A percentile compares a stretch with the other conserved stretches of the same genome.
phyloP scores from a whole-genome alignment of 1,140 invertebrate species.

The Drosophila seguyi region DNA sequence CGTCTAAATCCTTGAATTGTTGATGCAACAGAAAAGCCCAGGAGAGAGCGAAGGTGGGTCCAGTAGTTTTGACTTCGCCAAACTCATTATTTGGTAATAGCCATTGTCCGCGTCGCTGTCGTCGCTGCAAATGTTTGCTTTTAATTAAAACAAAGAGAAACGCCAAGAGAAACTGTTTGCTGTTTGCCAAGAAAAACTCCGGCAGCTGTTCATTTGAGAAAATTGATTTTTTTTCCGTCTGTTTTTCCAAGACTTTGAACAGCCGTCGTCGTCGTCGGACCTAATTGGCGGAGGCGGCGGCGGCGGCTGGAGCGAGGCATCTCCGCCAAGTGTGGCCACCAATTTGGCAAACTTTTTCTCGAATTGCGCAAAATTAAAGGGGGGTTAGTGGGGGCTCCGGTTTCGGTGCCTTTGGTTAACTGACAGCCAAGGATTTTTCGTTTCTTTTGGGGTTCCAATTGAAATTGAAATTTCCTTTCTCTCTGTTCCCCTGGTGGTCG shows the following conservation, averaged over 20 bases:
- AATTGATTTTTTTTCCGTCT: conserved; percentile 30
- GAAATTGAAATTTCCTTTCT: conserved; percentile 14
- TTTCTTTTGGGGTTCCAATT: conserved; percentile 20
- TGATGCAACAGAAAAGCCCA: conserved; percentile 24
- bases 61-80: conserved; percentile 21
- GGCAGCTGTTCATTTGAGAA: conserved; percentile 30
- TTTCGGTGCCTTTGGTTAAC: not conserved
- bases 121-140: conserved; percentile 34
- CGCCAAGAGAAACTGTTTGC: conserved; percentile 1
- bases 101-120: conserved; percentile 11
- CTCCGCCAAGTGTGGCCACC: conserved; percentile 26
- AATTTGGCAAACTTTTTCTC: conserved; percentile 37
- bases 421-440: conserved; percentile 23
- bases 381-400: not conserved
- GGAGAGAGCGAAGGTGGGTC: not conserved
- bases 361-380: conserved; percentile 20
- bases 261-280: conserved; percentile 7
- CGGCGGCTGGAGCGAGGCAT: conserved; percentile 1
- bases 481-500: not conserved
- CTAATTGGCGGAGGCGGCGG: conserved; percentile 36
- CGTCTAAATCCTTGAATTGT: conserved; percentile 61
- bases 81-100: conserved; percentile 40
- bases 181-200: conserved; percentile 35
- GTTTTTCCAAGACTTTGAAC: conserved; percentile 7
- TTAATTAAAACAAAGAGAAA: conserved; percentile 39